Conservation (phyloP, 1,140 invertebrate species). For the Drosophila kepulauana region DNA sequence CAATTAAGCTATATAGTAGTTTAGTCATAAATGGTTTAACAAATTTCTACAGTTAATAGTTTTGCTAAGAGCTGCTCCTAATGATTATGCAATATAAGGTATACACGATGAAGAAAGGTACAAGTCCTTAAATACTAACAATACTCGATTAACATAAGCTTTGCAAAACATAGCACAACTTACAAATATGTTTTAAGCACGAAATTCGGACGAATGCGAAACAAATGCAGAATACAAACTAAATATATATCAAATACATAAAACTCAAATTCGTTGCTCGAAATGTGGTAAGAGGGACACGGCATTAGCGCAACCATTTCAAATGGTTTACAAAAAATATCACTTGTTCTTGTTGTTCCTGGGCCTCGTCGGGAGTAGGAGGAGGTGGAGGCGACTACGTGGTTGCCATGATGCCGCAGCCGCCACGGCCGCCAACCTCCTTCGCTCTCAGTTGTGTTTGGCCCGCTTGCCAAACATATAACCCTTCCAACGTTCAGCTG, state of each 20-base stretch:
- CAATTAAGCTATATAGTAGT: conserved; percentile 51
- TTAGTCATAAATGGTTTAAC: conserved; percentile 40
- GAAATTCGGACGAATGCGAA: conserved; percentile 23
- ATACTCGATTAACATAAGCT: conserved; percentile 7
- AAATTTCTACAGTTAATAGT: conserved; percentile 44
- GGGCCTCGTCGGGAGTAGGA: not conserved
- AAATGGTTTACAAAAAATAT: conserved; percentile 58
- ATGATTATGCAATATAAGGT: conserved; percentile 58
- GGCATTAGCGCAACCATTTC: conserved; percentile 63
- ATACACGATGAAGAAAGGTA: conserved; percentile 58
- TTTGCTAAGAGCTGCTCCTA: conserved; percentile 30
- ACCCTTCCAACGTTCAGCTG: conserved; percentile 96
- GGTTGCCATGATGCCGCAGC: conserved; percentile 43
- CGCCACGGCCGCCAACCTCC: conserved; percentile 61
- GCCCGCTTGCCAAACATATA: conserved; percentile 98
- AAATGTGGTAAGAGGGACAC: conserved; percentile 15
- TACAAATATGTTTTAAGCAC: conserved; percentile 37
- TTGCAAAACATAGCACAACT: conserved; percentile 13
- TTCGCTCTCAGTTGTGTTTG: conserved; percentile 90
- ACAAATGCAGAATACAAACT: conserved; percentile 4
- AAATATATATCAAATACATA: not conserved
- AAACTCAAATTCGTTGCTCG: conserved; percentile 40
- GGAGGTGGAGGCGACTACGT: conserved; percentile 11
- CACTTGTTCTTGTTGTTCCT: conserved; percentile 33
- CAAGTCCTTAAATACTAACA: conserved; percentile 56